Base-by-base conservation (phyloP, 2,888 invertebrate genomes). In the Conchocele bisecta region DNA sequence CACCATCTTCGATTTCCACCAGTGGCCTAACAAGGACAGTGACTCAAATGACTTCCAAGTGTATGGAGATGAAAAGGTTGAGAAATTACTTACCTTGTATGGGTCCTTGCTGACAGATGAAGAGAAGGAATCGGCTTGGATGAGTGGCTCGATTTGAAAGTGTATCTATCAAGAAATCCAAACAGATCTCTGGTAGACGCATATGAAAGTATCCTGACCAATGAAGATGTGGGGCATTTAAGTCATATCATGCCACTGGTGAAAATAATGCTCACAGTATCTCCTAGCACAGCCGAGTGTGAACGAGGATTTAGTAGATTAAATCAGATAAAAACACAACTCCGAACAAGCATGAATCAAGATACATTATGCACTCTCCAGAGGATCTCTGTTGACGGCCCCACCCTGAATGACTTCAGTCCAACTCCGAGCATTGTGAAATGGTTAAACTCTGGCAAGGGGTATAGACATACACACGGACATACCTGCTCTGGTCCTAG, bases 201-300 rank as follows among this genome's bases (percentile, higher is more conserved):
- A n/a, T n/a, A n/a, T n/a, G 9, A n/a, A 37, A 29, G 20, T 6
- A 11, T 41, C 3, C 11, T 5, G 15, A 6, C 26, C 7, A 5
- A 29, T 28, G 9, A 26, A 33, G 41, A 61, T 15, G 42, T 28
- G 7, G 41, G 41, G 0, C 48, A 57, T 9, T 4, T 57, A 4
- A 50, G 29, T 2, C 7, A 31, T 17, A 37, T 69, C 15, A 17
- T 41, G 11, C 29, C 50, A 15, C 42, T 63, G 2, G 51, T 63
- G 1, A 39, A 24, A 11, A 70, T 69, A 6, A 63, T 63, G 63
- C 46, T 70, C 0, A 64, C 58, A 1, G 41, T 71, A 11, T 59
- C 71, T n/a, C 71, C 60, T 15, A 20, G 31, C 11, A 71, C 65
- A 24, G 65, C 71, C 11, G 71, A 71, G 26, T 71, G 65, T 71